A percentile compares a stretch with the other conserved stretches of the same genome.
Evolutionary conservation across 2,113 vertebrate species (phyloP).

Genomic region (Pheucticus melanocephalus): DNA sequence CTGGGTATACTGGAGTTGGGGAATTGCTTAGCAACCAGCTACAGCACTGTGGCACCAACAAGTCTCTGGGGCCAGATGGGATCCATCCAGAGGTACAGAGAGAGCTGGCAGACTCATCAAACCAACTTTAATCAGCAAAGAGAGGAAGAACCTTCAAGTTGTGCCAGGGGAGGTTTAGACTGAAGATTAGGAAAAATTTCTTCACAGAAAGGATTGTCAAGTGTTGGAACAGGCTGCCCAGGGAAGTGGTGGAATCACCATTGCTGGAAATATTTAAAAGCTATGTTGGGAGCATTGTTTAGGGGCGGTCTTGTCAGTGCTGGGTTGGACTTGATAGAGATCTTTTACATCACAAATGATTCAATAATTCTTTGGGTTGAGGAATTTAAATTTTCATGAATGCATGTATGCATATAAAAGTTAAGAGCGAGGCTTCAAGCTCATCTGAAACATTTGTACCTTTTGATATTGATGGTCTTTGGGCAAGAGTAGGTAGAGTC

Average conservation of each 20-base stretch:
- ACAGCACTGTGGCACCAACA: neutral
- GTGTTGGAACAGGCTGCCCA: neutral
- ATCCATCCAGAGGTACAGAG: neutral
- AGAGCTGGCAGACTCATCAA: neutral
- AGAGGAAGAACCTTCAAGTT: neutral
- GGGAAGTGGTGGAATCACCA: neutral
- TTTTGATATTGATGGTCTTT: neutral
- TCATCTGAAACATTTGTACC: neutral
- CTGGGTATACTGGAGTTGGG: neutral
- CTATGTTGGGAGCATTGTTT: too few species aligned
- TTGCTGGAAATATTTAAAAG: neutral
- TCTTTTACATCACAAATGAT: neutral
- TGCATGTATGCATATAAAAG: rapidly evolving
- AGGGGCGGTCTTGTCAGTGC: neutral
- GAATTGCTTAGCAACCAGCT: neutral
- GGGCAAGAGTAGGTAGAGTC: too few species aligned
- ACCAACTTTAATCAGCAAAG: neutral
- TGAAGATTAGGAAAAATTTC: neutral
- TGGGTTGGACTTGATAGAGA: rapidly evolving
- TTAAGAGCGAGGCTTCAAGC: neutral
- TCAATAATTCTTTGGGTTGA: neutral
- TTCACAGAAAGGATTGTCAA: neutral
- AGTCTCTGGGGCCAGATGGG: neutral
- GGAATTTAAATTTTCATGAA: neutral
- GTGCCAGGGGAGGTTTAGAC: neutral